Conservation (phyloP, 2,888 invertebrate genomes). For the Acanthosoma haemorrhoidale region DNA sequence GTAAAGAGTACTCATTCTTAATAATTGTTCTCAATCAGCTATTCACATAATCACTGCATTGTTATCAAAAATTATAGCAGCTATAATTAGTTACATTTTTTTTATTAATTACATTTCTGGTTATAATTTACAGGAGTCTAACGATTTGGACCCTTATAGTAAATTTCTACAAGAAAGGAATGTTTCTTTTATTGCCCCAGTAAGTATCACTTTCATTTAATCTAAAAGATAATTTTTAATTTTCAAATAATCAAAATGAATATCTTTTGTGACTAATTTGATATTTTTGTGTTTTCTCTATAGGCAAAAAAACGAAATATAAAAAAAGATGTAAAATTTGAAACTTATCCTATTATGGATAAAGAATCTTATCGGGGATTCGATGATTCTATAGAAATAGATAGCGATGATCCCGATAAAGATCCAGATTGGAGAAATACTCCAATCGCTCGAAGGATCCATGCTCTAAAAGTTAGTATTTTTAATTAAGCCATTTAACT, state of each 20-base stretch:
- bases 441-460: constrained; percentile 54
- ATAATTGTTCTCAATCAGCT: neutral
- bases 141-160: neutral
- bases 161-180: constrained; percentile 13
- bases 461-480: constrained; percentile 43
- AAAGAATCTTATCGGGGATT: constrained; percentile 21
- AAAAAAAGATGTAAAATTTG: neutral
- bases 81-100: neutral
- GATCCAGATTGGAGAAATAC: constrained; percentile 70
- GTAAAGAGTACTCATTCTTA: too few relatives aligned
- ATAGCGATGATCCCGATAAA: constrained; percentile 46
- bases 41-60: too few relatives aligned
- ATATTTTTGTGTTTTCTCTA: neutral
- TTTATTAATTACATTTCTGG: neutral
- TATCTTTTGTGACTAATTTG: neutral
- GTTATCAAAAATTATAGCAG: too few relatives aligned
- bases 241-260: neutral
- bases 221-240: neutral
- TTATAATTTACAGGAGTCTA: neutral
- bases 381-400: constrained; percentile 42
- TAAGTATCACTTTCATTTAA: constrained; percentile 7
- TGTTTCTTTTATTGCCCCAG: constrained; percentile 8
- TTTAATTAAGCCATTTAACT: neutral
- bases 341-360: constrained; percentile 18
- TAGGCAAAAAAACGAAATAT: neutral